Evolutionary conservation across 2,113 vertebrate species (phyloP).

Genomic region (Mungos mungo): DNA sequence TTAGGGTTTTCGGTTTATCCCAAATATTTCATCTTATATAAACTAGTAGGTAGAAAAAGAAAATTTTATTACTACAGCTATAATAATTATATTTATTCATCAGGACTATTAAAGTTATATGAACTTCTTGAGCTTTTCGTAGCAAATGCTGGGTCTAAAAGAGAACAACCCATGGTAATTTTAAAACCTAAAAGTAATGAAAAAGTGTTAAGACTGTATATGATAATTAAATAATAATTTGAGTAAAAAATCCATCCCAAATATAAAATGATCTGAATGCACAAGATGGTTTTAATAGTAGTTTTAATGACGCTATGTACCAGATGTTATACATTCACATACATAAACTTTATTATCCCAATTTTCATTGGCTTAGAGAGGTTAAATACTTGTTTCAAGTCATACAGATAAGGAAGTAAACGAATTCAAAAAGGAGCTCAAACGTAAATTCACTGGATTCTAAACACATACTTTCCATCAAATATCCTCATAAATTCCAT

Average conservation of each 20-base stretch:
- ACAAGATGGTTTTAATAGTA: neutral
- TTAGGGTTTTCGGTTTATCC: neutral
- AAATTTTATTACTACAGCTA: neutral
- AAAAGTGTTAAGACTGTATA: neutral
- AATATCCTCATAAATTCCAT: neutral
- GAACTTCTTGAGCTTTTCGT: neutral
- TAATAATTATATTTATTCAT: neutral
- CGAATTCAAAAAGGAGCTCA: neutral
- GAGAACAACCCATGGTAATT: neutral
- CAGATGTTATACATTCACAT: neutral
- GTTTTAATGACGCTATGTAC: neutral
- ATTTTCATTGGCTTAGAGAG: neutral
- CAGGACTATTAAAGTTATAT: neutral
- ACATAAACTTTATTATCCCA: neutral
- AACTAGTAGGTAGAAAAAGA: neutral
- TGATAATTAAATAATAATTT: constrained; percentile 35
- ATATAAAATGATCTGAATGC: neutral
- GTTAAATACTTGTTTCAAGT: neutral
- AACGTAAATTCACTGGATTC: neutral
- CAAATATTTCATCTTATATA: neutral
- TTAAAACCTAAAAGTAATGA: constrained; percentile 29
- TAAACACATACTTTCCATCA: neutral
- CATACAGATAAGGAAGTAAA: neutral
- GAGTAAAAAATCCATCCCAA: neutral
- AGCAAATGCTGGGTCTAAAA: neutral